Conservation (phyloP, 2,888 invertebrate species). For the Synanthedon myopaeformis region DNA sequence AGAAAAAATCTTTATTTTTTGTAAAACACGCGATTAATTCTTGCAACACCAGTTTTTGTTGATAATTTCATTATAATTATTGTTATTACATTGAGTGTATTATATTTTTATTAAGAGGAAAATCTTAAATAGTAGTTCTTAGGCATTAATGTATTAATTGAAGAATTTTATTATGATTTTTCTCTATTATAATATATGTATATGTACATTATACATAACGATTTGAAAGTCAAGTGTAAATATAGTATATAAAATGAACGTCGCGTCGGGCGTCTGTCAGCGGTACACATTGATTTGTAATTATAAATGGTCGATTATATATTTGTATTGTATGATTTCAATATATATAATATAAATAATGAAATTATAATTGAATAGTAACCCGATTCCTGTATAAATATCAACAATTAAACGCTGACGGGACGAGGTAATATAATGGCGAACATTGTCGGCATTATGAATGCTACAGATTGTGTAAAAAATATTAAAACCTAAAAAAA, state of each 20-base stretch:
- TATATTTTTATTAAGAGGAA: constrained; percentile 68
- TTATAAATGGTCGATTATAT: constrained; percentile 27
- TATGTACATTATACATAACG: constrained; percentile 63
- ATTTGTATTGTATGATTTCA: constrained; percentile 62
- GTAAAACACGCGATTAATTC: constrained; percentile 10
- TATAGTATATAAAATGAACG: constrained; percentile 54
- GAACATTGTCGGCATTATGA: constrained; percentile 69
- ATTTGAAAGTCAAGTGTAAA: constrained; percentile 67
- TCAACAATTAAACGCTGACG: constrained; percentile 39
- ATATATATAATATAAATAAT: constrained; percentile 33
- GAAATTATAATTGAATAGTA: constrained; percentile 32
- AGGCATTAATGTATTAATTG: constrained; percentile 69
- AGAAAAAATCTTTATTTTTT: constrained; percentile 14
- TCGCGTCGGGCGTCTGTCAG: constrained; percentile 48
- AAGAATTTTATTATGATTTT: constrained; percentile 69
- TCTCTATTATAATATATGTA: constrained; percentile 61
- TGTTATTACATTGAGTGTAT: constrained; percentile 65
- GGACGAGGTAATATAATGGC: constrained; percentile 31
- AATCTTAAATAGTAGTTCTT: constrained; percentile 67
- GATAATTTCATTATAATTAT: constrained; percentile 35
- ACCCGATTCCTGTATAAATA: constrained; percentile 40
- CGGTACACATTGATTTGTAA: constrained; percentile 20
- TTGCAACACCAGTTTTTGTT: constrained; percentile 47
- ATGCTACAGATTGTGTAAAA: constrained; percentile 73
- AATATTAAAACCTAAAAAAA: constrained; percentile 71